Evolutionary conservation across 1,140 invertebrate genomes (phyloP), one percentile per base, ranked within the genome.

Genomic region (Pseudomyrmex flavicornis): DNA sequence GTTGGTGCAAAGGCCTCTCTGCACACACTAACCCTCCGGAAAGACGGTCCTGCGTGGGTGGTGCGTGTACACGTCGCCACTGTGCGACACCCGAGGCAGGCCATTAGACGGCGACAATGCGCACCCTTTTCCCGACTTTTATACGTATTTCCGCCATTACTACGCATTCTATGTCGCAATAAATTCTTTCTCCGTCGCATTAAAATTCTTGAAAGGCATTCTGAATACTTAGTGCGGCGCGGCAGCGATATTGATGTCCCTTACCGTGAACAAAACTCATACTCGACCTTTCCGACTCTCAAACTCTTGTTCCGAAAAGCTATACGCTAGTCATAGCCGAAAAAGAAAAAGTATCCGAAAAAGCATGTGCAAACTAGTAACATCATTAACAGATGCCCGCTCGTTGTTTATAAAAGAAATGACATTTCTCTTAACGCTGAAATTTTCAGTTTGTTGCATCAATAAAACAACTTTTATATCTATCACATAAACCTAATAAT

Each of bases 131-230:
- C 89, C 88, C 88, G 88, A 91, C 90, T 92, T 92, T 92, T 92
- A 92, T 91, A 92, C 89, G 90, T 91, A 92, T 91, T 92, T 92
- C 91, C 91, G 90, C 91, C 90, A 92, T 91, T 92, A 91, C 90
- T 87, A 90, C 87, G 90, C 90, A 91, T 91, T 92, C 90, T 92
- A 88, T 91, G 91, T 92, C 89, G 89, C 90, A 86, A 92, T 92
- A 92, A 92, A 92, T 92, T 92, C 90, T 91, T 91, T 89, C 88
- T 86, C 90, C 88, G 87, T 90, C 87, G 90, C 90, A 91, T 92
- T 92, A 91, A 92, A 92, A 92, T 92, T 92, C 91, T 91, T 91
- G 84, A 92, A 92, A 88, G 89, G 88, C 89, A 90, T 91, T 88
- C 91, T 89, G 90, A 92, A 92, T 91, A 91, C 89, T 90, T 90